Evolutionary conservation across 2,113 vertebrate species (phyloP).

Genomic region (Willisornis vidua): DNA sequence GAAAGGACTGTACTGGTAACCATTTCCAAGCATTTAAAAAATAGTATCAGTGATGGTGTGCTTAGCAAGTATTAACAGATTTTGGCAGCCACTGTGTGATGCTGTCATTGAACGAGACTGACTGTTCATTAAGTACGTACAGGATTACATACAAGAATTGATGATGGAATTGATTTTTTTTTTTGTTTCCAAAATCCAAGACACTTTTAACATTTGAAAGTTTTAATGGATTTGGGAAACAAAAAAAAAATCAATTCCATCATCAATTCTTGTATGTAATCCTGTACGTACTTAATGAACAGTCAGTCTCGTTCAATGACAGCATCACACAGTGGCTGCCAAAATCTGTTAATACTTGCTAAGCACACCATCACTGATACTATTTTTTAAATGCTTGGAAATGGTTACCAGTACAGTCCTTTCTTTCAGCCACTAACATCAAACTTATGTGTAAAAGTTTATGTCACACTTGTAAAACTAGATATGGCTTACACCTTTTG

Average conservation of each 20-base stretch:
- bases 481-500: neutral
- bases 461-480: neutral
- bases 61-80: neutral
- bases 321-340: neutral
- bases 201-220: too few relatives aligned
- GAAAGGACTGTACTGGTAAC: neutral
- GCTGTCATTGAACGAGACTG: neutral
- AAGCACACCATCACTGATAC: neutral
- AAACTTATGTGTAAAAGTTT: neutral
- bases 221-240: neutral
- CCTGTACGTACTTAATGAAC: neutral
- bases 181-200: neutral
- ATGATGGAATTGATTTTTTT: neutral
- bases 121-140: neutral
- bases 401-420: neutral
- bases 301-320: neutral
- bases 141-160: neutral
- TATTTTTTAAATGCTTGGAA: neutral
- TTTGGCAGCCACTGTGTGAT: constrained; percentile 6
- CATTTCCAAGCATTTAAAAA: neutral
- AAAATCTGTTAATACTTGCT: neutral
- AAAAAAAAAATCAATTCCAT: neutral
- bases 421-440: neutral
- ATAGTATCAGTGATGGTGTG: neutral
- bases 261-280: neutral